Evolutionary conservation across 2,113 vertebrate genomes (phyloP).

Genomic region (Cepphus grylle): DNA sequence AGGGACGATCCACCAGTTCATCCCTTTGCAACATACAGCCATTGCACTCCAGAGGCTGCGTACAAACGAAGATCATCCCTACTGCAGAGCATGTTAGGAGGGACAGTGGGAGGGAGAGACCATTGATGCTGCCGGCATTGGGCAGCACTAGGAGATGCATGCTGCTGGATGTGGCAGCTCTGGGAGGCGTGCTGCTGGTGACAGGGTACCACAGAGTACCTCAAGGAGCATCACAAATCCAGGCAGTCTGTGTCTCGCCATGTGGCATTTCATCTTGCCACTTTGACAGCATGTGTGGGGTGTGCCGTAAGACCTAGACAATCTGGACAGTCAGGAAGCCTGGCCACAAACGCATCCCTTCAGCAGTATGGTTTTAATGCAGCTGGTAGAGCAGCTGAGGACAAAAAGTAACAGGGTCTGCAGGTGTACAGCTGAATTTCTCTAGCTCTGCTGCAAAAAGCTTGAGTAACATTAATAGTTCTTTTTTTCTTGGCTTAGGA

Average conservation of each 20-base stretch:
- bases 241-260: neutral
- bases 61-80: neutral
- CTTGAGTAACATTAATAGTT: neutral
- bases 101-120: accelerated
- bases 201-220: neutral
- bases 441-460: neutral
- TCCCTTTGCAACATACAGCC: neutral
- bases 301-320: neutral
- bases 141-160: neutral
- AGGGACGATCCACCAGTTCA: neutral
- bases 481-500: neutral
- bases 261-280: neutral
- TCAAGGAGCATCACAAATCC: neutral
- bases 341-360: neutral
- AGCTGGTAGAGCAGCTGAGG: neutral
- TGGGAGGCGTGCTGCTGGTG: neutral
- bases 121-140: neutral
- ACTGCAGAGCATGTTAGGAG: neutral
- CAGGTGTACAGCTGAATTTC: neutral
- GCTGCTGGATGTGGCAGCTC: neutral
- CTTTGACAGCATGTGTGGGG: neutral
- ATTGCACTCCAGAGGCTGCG: neutral
- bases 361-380: neutral
- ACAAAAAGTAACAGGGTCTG: neutral
- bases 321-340: neutral